phyloP scores from a whole-genome alignment of 2,888 invertebrate genomes.

The Heliconius cydno region DNA sequence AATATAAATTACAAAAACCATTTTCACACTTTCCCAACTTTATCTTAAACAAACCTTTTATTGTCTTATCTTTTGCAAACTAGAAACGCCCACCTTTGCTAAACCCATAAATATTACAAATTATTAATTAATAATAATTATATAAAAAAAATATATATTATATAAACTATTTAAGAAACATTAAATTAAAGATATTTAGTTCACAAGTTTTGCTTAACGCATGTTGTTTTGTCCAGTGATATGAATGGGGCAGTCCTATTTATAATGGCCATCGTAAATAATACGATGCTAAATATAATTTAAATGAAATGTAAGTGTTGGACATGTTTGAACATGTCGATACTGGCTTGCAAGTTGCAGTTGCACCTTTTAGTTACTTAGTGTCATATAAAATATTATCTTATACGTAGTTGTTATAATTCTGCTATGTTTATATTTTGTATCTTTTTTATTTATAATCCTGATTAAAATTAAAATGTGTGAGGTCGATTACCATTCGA shows the following conservation, averaged over 20 bases:
- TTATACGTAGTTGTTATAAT: not conserved
- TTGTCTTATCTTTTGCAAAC: too few species aligned
- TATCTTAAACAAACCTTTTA: too few species aligned
- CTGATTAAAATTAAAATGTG: too few species aligned
- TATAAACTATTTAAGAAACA: not conserved
- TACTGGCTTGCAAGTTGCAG: slow-evolving; percentile 34
- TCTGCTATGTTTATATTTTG: not conserved
- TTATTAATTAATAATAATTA: too few species aligned
- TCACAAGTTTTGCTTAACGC: not conserved
- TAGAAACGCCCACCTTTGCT: too few species aligned
- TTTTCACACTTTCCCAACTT: too few species aligned
- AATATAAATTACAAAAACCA: too few species aligned
- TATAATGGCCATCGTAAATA: slow-evolving; percentile 45
- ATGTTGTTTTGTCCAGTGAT: slow-evolving; percentile 21
- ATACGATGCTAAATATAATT: slow-evolving; percentile 50
- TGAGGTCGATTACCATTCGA: too few species aligned
- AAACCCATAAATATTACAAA: too few species aligned
- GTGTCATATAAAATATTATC: not conserved
- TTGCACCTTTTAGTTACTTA: not conserved
- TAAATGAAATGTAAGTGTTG: slow-evolving; percentile 47
- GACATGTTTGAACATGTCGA: slow-evolving; percentile 49
- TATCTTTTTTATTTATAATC: not conserved
- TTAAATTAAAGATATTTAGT: not conserved
- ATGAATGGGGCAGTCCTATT: slow-evolving; percentile 36
- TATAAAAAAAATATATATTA: too few species aligned